These are phyloP conservation scores for Hirudo medicinalis DNA, from an alignment of 1,140 invertebrate genomes.

Conservation along the genomic window DNA sequence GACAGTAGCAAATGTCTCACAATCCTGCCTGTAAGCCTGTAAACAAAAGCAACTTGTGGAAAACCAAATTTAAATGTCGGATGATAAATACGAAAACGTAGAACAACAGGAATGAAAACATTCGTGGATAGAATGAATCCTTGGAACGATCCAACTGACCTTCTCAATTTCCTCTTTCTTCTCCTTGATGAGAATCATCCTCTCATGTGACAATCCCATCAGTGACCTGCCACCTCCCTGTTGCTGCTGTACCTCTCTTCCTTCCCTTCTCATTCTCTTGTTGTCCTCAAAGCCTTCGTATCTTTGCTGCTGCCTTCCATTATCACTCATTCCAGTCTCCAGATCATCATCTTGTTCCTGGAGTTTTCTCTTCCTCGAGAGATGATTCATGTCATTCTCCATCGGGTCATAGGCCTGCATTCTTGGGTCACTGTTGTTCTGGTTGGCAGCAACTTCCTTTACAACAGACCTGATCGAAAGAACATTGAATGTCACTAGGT, in stretches of 20 bases:
- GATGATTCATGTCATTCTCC: no score
- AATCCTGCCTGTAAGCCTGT: slow-evolving; percentile 26
- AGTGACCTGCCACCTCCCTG: not conserved
- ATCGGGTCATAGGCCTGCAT: no score
- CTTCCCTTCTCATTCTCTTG: not conserved
- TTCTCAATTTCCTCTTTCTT: slow-evolving; percentile 26
- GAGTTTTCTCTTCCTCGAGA: no score
- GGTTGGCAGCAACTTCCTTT: no score
- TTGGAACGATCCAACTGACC: no score
- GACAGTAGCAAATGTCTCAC: slow-evolving; percentile 26
- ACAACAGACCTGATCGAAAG: no score
- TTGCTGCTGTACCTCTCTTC: not conserved
- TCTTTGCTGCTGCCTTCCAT: not conserved
- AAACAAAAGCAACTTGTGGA: not conserved
- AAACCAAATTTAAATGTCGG: not conserved
- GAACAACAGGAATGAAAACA: not conserved
- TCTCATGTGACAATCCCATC: slow-evolving; percentile 21
- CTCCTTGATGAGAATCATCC: slow-evolving; percentile 21
- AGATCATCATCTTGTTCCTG: no score
- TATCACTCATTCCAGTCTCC: no score
- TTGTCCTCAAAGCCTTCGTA: not conserved
- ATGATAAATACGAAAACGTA: not conserved
- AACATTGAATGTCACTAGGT: no score
- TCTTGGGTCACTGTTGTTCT: no score
- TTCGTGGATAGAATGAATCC: not conserved